Conservation (phyloP, 1,140 invertebrate genomes). For the Diploscapter pachys region DNA sequence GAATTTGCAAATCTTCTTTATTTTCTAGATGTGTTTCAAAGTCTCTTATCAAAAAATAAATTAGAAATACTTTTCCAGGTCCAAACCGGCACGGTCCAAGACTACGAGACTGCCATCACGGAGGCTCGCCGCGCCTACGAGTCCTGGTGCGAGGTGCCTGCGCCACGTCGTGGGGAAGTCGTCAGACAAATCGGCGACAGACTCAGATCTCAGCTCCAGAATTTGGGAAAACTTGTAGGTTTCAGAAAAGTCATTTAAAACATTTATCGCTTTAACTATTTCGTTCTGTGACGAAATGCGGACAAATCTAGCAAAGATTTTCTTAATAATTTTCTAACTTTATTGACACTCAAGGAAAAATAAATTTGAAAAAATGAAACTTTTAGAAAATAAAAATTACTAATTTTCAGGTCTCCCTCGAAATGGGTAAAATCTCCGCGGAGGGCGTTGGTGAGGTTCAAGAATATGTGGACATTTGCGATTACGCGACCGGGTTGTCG, state of each 20-base stretch:
- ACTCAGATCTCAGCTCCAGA: slow-evolving; percentile 76
- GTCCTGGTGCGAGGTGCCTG: slow-evolving; percentile 64
- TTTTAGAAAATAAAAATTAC: not conserved
- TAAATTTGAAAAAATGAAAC: too few species aligned
- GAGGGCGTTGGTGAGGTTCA: slow-evolving; percentile 72
- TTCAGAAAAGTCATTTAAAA: too few species aligned
- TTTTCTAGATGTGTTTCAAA: not conserved
- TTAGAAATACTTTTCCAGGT: slow-evolving; percentile 21
- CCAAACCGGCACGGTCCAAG: slow-evolving; percentile 45
- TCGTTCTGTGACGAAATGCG: too few species aligned
- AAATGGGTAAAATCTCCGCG: slow-evolving; percentile 58
- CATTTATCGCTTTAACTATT: too few species aligned
- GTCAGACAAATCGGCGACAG: slow-evolving; percentile 92
- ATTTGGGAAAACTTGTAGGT: slow-evolving; percentile 78
- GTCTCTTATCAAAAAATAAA: not conserved
- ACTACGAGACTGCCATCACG: slow-evolving; percentile 43
- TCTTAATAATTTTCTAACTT: slow-evolving; percentile 24
- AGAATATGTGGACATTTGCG: slow-evolving; percentile 97
- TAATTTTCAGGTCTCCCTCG: slow-evolving; percentile 53
- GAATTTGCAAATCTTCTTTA: not conserved
- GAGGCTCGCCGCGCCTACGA: slow-evolving; percentile 33
- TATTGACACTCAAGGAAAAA: slow-evolving; percentile 70
- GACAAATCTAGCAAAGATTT: too few species aligned
- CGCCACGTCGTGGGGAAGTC: slow-evolving; percentile 85
- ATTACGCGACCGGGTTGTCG: slow-evolving; percentile 93